Conservation (phyloP, 2,113 vertebrate species). For the Pycnonotus jocosus region DNA sequence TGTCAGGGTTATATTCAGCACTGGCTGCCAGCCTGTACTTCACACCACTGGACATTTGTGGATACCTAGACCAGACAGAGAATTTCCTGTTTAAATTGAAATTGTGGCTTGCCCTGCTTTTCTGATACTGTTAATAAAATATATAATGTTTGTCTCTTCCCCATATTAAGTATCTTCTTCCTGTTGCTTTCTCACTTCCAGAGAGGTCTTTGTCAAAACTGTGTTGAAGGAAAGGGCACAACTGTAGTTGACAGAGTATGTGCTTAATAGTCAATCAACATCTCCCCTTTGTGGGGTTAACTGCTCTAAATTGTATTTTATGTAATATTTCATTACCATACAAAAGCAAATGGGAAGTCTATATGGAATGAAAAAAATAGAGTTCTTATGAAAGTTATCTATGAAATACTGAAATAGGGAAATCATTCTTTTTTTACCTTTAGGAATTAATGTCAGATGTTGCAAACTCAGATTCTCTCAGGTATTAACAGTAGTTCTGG, state of each 20-base stretch:
- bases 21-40: neutral
- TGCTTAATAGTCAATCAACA: neutral
- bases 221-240: neutral
- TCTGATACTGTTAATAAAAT: neutral
- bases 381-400: neutral
- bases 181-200: neutral
- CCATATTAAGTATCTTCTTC: neutral
- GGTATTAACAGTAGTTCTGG: neutral
- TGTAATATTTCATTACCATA: neutral
- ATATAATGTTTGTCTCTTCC: neutral
- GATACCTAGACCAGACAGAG: neutral
- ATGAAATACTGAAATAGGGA: neutral
- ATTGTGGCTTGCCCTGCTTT: neutral
- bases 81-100: neutral
- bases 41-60: neutral
- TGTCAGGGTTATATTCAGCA: neutral
- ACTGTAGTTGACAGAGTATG: neutral
- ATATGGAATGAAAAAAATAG: neutral
- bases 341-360: neutral
- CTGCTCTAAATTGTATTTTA: neutral
- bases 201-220: neutral
- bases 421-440: neutral
- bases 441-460: neutral
- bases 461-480: neutral
- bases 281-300: neutral